Evolutionary conservation across 2,888 invertebrate genomes (phyloP), one percentile per base, ranked within the genome.

Genomic region (Neoascia interrupta): DNA sequence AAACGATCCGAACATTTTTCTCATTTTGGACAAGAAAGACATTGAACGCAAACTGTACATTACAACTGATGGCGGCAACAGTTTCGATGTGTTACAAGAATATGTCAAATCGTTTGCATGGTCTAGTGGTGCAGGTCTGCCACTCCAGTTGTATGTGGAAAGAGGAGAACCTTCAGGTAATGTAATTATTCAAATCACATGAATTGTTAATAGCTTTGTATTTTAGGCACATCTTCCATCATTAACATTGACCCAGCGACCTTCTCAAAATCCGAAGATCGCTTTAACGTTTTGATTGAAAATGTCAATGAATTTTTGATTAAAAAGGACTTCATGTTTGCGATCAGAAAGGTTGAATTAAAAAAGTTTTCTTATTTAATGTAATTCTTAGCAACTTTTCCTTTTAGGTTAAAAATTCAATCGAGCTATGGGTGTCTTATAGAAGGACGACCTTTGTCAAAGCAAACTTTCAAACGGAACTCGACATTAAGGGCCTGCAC

Each of bases 321-420:
- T 26, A 93, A 93, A 85, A 95, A 93, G 11, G 94, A 95, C 83
- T 97, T 94, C 87, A 93, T 96, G 92, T 96, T 97, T 88, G 95
- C 94, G 0, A 94, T 95, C 0, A 93, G 92, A 85, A 92, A 92
- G 85, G 88, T 82, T 2, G 8, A 49, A 26, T 26, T 8, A 26
- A 26, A 26, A 26, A 5, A 26, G 5, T 26, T 26, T 4, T 26
- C 8, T 26, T 26, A 26, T 26, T 8, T 26, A 26, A 4, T 37
- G 21, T 37, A 21, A 5, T 23, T 16, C 11, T 16, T n/a, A n/a
- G n/a, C n/a, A n/a, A 19, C 21, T 19, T 18, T 19, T 39, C 15
- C 21, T 47, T 43, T 8, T 13, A 81, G 82, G 82, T 84, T 66
- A 83, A 86, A 86, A 86, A 88, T 66, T 90, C 90, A 43, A 86